Base-by-base conservation (phyloP, 2,113 vertebrate species). In the Proterorhinus semilunaris region DNA sequence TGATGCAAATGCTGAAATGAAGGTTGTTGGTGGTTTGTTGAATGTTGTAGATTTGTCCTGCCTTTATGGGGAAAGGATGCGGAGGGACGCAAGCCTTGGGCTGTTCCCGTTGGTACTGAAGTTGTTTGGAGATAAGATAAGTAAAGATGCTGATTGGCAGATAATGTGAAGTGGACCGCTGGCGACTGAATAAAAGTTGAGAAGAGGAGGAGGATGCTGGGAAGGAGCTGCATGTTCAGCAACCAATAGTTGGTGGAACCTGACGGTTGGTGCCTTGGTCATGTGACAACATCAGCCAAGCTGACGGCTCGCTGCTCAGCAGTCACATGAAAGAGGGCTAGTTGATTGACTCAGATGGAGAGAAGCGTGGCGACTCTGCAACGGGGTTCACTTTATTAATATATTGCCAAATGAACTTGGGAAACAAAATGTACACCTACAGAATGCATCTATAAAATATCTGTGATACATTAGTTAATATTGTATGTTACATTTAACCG, bases 321-420 rank as follows among this genome's bases (percentile, higher is more conserved):
- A 95, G 96, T 97, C 96, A 98, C 96, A 96, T 97, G 96, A 97
- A 98, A 97, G 92, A 91, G 92, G 96, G 95, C 96, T 98, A 98
- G 97, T 98, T 98, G 97, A 95, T 94, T 98, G 96, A 98, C 93
- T 96, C 97, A 98, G 96, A 96, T 97, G 97, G 95, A 96, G 96
- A 99, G 96, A 95, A 98, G 96, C 96, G 95, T 98, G 96, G 95
- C 97, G 97, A 97, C 96, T 99, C 97, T 99, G 97, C 94, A 99
- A 99, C 95, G 97, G 97, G 95, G 95, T 96, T 99, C 96, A 98
- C 95, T 96, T 99, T 98, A 98, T 98, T 97, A 98, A 98, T 90
- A 96, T 45, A 91, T 97, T 95, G 95, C 93, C 94, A 97, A 95
- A 93, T 91, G 82, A 91, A 88, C 88, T 90, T 92, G 93, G 94